phyloP scores from a whole-genome alignment of 2,113 vertebrate genomes.

The Bujurquina vittata region DNA sequence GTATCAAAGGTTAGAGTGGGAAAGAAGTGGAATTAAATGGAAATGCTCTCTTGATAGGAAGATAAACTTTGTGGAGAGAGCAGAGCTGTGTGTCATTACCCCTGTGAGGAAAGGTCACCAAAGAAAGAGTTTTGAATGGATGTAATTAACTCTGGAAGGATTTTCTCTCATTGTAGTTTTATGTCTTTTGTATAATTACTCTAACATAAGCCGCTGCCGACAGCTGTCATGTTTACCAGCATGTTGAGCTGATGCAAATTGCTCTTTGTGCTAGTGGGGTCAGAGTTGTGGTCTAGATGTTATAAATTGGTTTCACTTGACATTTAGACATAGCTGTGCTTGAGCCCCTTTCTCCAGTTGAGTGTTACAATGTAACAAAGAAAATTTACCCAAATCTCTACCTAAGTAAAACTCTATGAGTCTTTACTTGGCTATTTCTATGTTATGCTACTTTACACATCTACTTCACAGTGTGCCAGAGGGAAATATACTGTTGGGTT shows the following conservation, averaged over 20 bases:
- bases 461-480: too few species aligned
- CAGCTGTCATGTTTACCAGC: conserved; percentile 33
- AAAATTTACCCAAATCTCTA: neutral
- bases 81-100: conserved; percentile 52
- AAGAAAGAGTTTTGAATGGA: conserved; percentile 55
- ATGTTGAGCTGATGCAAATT: neutral
- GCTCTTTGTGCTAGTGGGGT: neutral
- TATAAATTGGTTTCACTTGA: conserved; percentile 7
- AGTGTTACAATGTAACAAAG: neutral
- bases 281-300: neutral
- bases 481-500: too few species aligned
- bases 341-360: neutral
- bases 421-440: too few species aligned
- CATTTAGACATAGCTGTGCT: conserved; percentile 12
- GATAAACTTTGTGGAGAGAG: conserved; percentile 70
- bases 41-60: conserved; percentile 69
- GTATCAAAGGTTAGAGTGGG: conserved; percentile 73
- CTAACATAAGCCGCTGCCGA: neutral
- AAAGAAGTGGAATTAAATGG: conserved; percentile 72
- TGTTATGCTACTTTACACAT: neutral
- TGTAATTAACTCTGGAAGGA: conserved; percentile 57
- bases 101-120: conserved; percentile 63
- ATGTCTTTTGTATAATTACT: conserved; percentile 22
- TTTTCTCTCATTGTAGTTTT: conserved; percentile 27
- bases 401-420: neutral